These are phyloP conservation scores for Aphelinus atriplicis DNA, from an alignment of 1,140 invertebrate species.

Conservation along the genomic window DNA sequence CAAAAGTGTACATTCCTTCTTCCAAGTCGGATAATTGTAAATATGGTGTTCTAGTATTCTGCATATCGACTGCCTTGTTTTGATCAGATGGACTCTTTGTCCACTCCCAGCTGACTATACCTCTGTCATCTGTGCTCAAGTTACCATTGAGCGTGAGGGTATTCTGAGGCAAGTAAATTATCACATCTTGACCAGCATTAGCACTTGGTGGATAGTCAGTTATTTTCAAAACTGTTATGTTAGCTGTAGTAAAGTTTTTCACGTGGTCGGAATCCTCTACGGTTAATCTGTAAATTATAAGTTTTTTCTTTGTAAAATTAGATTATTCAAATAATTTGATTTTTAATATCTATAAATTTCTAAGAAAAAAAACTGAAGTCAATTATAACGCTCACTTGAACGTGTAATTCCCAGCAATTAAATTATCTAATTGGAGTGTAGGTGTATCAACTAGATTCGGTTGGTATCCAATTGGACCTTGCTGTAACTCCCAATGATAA, in stretches of 20 bases:
- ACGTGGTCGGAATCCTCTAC: slow-evolving; percentile 92
- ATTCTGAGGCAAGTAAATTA: slow-evolving; percentile 91
- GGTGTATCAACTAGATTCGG: slow-evolving; percentile 80
- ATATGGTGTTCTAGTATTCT: slow-evolving; percentile 90
- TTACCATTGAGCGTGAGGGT: slow-evolving; percentile 90
- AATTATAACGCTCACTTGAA: slow-evolving; percentile 73
- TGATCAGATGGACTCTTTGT: slow-evolving; percentile 87
- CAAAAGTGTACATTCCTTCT: slow-evolving; percentile 94
- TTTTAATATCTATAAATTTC: slow-evolving; percentile 18
- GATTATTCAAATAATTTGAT: slow-evolving; percentile 1
- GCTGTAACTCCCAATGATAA: slow-evolving; percentile 92
- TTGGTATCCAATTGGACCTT: slow-evolving; percentile 87
- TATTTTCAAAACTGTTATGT: slow-evolving; percentile 90
- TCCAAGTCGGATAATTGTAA: slow-evolving; percentile 88
- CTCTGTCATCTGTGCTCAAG: slow-evolving; percentile 90
- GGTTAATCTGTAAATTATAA: slow-evolving; percentile 72
- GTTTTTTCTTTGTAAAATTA: not conserved
- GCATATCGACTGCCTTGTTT: slow-evolving; percentile 92
- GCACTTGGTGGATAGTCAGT: slow-evolving; percentile 95
- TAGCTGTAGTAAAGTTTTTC: slow-evolving; percentile 86
- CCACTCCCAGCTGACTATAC: slow-evolving; percentile 94
- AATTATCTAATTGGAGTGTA: slow-evolving; percentile 85
- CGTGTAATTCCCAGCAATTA: slow-evolving; percentile 90
- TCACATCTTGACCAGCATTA: slow-evolving; percentile 89
- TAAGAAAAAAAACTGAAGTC: slow-evolving; percentile 14